These are phyloP conservation scores for Artibeus jamaicensis DNA, from an alignment of 2,797 vertebrate genomes.

Conservation along the genomic window DNA sequence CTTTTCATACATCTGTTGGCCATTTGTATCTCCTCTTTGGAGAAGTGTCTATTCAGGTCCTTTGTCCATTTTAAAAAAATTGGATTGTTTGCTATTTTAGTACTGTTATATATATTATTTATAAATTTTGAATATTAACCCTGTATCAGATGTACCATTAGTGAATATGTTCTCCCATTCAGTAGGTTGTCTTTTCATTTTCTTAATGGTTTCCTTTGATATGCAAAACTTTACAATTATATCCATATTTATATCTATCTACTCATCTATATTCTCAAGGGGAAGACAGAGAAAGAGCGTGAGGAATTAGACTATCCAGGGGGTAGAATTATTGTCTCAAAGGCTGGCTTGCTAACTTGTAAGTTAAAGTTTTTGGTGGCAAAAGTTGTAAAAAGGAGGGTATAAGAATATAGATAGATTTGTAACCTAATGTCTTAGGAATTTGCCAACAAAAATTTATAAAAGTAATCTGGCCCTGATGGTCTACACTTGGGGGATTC, in stretches of 20 bases:
- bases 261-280: background rate
- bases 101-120: too few relatives aligned
- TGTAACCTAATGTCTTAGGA: slow-evolving; percentile 19
- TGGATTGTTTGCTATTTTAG: too few relatives aligned
- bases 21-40: too few relatives aligned
- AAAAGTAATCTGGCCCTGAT: slow-evolving; percentile 4
- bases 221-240: background rate
- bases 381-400: background rate
- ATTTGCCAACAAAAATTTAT: slow-evolving; percentile 18
- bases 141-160: too few relatives aligned
- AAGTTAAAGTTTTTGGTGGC: background rate
- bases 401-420: background rate
- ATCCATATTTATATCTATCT: too few relatives aligned
- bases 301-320: background rate
- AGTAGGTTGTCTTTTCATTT: too few relatives aligned
- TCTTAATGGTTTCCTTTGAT: too few relatives aligned
- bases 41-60: too few relatives aligned
- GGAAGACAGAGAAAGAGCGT: background rate
- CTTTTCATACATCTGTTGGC: too few relatives aligned
- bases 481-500: background rate
- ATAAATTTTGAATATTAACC: too few relatives aligned
- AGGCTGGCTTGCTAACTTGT: background rate
- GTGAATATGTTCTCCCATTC: too few relatives aligned
- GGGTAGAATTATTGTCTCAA: background rate
- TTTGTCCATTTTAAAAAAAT: too few relatives aligned